Percentiles rank a stretch among this genome's conserved stretches.
These are phyloP conservation scores for Stictonetta naevosa DNA, from an alignment of 2,113 vertebrate genomes.

Conservation along the genomic window DNA sequence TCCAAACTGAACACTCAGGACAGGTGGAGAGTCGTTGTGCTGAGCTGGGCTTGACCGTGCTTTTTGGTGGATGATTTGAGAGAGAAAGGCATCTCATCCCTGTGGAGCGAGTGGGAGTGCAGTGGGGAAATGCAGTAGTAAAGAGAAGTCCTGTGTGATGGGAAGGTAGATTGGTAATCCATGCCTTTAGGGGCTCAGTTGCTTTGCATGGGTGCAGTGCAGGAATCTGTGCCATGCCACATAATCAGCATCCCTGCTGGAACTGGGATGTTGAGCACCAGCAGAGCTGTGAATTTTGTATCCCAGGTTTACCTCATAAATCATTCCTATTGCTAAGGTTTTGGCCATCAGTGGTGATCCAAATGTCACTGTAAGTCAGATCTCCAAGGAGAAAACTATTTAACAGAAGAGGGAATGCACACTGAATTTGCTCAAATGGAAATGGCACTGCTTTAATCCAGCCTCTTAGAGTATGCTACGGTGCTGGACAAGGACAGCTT, in stretches of 20 bases:
- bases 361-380: fast-evolving
- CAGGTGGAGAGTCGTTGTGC: background rate
- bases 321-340: background rate
- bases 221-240: background rate
- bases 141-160: fast-evolving
- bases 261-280: background rate
- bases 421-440: background rate
- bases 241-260: background rate
- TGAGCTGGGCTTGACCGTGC: fast-evolving
- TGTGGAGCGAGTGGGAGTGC: background rate
- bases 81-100: background rate
- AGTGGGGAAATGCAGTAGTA: background rate
- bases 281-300: background rate
- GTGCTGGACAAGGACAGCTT: fast-evolving
- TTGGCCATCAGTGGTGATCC: background rate
- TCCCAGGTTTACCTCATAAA: background rate
- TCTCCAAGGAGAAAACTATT: background rate
- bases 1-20: background rate
- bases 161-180: background rate
- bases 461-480: background rate
- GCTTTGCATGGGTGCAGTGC: fast-evolving
- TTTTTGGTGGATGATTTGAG: background rate
- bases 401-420: background rate
- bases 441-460: background rate
- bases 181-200: background rate